Evolutionary conservation across 2,888 invertebrate species (phyloP), one percentile per base, ranked within the genome.

Genomic region (Trissonchulus sp.): DNA sequence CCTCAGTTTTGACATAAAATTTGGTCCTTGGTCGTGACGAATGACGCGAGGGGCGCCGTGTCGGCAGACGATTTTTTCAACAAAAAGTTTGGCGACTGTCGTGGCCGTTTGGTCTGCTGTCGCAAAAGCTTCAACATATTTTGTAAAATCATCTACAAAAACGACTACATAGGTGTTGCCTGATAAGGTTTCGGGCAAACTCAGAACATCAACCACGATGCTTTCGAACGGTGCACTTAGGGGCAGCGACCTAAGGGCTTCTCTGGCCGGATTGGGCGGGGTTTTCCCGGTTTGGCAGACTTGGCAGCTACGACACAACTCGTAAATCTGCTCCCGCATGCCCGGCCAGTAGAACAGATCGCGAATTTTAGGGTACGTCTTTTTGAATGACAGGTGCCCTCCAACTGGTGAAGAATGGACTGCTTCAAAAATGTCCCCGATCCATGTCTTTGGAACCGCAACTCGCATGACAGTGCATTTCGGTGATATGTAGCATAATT

Each of bases 1-100:
- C 18, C 18, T 18, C 60, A 60, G 60, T 60, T 60, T 60, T 60
- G 60, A 60, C 60, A 60, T 60, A 60, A 60, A 60, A 60, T 60
- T 60, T 60, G 60, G 60, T 18, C 60, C 60, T 60, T 60, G 60
- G 60, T 60, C 60, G 60, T 60, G 60, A 18, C 60, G 18, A n/a
- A 60, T 60, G n/a, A n/a, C 60, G 18, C 60, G 18, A 18, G 60
- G 60, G 18, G 60, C 60, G n/a, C 60, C 60, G n/a, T 60, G n/a
- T n/a, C n/a, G n/a, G n/a, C n/a, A n/a, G n/a, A n/a, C n/a, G n/a
- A n/a, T n/a, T n/a, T n/a, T n/a, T 60, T 60, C 60, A n/a, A 60
- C 60, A n/a, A 60, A 60, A 18, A 60, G n/a, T n/a, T 60, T 60
- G 18, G 60, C 60, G 60, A 60, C n/a, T n/a, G 60, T 60, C 18